Conservation (phyloP, 2,888 invertebrate species). For the Monoplex corrugatus region DNA sequence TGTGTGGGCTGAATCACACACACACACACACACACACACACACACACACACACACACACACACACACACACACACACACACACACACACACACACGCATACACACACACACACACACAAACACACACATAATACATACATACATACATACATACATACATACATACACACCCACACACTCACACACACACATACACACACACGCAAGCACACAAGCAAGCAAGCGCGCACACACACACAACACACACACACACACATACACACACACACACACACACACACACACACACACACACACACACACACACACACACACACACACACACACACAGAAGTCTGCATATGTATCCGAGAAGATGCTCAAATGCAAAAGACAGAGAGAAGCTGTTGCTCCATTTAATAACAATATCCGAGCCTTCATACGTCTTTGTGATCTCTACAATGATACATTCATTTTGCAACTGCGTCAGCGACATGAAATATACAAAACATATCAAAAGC, state of each 20-base stretch:
- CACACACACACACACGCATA: neutral
- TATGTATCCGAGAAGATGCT: too few relatives aligned
- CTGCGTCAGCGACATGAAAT: too few relatives aligned
- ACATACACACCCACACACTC: neutral
- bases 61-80: neutral
- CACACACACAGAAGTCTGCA: neutral
- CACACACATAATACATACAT: neutral
- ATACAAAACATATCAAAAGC: too few relatives aligned
- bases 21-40: neutral
- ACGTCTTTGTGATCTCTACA: too few relatives aligned
- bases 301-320: constrained; percentile 1
- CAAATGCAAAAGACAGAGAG: too few relatives aligned
- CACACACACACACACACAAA: neutral
- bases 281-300: neutral
- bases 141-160: neutral
- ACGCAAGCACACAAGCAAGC: neutral
- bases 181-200: neutral
- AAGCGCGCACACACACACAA: neutral
- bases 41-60: neutral
- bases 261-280: neutral
- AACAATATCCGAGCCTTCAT: too few relatives aligned
- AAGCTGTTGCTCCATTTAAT: too few relatives aligned
- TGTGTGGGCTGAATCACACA: neutral
- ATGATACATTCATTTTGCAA: too few relatives aligned
- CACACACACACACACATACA: too few relatives aligned